Evolutionary conservation across 2,888 invertebrate genomes (phyloP), one percentile per base, ranked within the genome.

Genomic region (Synergus japonicus): DNA sequence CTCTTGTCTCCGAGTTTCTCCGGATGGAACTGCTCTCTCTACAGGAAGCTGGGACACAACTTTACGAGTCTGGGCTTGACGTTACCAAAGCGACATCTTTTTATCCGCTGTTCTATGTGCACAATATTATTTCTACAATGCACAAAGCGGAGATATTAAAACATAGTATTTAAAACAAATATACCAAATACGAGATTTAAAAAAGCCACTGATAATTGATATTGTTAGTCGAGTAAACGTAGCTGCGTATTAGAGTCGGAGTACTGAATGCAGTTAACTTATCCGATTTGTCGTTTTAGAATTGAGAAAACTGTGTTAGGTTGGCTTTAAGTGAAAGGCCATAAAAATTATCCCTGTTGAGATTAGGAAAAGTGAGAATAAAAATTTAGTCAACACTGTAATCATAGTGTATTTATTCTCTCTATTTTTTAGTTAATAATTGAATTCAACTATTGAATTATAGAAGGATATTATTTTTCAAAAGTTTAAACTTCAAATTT

Each of bases 31-130:
- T 54, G 98, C 99, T 79, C 94, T 99, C 18, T 97, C 97, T 86
- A 99, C 99, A 64, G 98, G 98, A 83, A 98, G 98, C 90, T 99
- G 99, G 99, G 99, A 98, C 93, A 96, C 95, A 87, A 98, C 98
- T 66, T 94, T 98, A 84, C 94, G 97, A 92, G 97, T 98, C 67
- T 92, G 92, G 92, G 91, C 92, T 87, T 91, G 88, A 83, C 79
- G 66, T 66, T 22, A 76, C 58, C 15, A 67, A 18, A 44, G 37
- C 41, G 10, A 22, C 22, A 76, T 12, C 37, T 73, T 54, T 37
- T 15, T 73, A 73, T 73, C 41, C 63, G 63, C 29, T 65, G 63
- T 78, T 54, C 66, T 78, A 63, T 78, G 37, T 76, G 69, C 49
- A 69, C 22, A 78, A 78, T 80, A 54, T 54, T 49, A 73, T 73